Evolutionary conservation across 2,797 vertebrate species (phyloP).

Genomic region (Diceros bicornis): DNA sequence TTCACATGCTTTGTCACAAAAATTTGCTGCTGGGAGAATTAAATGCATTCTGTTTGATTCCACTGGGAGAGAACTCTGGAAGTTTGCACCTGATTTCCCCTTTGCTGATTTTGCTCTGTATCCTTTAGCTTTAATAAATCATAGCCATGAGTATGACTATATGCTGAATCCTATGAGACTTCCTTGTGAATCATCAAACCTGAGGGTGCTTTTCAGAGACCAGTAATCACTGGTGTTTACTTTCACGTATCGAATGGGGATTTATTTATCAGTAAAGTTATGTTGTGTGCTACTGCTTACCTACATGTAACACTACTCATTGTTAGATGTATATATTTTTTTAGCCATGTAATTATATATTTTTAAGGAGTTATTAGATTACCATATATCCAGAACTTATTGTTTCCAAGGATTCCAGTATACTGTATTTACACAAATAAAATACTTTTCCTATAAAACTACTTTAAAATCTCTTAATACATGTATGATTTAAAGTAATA

Average conservation of each 20-base stretch:
- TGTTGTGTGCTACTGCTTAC: constrained; percentile 1
- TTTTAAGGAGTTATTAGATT: background rate
- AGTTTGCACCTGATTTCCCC: background rate
- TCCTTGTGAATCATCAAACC: constrained; percentile 38
- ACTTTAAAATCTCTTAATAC: constrained; percentile 41
- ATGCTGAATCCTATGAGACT: constrained; percentile 1
- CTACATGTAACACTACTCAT: background rate
- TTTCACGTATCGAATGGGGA: background rate
- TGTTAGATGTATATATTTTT: constrained; percentile 25
- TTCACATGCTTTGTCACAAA: background rate
- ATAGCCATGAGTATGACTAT: background rate
- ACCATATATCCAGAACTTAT: background rate
- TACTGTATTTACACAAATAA: background rate
- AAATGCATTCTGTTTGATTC: background rate
- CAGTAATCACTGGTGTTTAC: constrained; percentile 5
- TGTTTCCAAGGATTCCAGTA: constrained; percentile 28
- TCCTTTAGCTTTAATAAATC: background rate
- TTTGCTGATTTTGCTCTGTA: constrained; percentile 21
- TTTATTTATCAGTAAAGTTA: constrained; percentile 12
- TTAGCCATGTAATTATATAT: constrained; percentile 1
- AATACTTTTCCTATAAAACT: constrained; percentile 33
- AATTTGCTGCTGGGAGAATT: background rate
- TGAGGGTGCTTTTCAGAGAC: background rate
- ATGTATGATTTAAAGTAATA: constrained; percentile 44
- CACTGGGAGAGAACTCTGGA: background rate